Percentiles rank a stretch among this genome's conserved stretches.
Evolutionary conservation across 2,888 invertebrate genomes (phyloP).

Genomic region (Euplagia quadripunctaria): DNA sequence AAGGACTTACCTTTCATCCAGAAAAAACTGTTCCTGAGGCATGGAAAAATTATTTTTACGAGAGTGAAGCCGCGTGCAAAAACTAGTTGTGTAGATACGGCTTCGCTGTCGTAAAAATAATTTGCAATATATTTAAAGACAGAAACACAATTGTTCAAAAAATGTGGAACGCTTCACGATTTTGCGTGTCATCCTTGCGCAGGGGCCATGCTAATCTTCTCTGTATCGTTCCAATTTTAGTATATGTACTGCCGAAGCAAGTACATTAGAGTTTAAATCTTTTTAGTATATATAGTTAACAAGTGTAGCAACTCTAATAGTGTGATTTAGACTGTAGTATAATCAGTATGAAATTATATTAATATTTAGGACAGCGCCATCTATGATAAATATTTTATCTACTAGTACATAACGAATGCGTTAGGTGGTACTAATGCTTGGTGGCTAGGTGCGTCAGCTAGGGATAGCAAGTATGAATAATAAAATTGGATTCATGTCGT

Average conservation of each 20-base stretch:
- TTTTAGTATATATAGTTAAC: constrained; percentile 25
- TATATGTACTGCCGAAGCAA: constrained; percentile 63
- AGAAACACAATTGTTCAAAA: constrained; percentile 40
- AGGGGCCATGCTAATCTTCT: constrained; percentile 63
- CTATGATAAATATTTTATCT: constrained; percentile 21
- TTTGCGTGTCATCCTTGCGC: constrained; percentile 74
- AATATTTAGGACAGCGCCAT: constrained; percentile 33
- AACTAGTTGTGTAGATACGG: too few relatives aligned
- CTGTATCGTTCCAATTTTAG: constrained; percentile 34
- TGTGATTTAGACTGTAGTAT: constrained; percentile 43
- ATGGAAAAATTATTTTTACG: too few relatives aligned
- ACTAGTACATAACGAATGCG: neutral
- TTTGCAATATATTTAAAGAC: too few relatives aligned
- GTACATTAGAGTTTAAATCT: too few relatives aligned
- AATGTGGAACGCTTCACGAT: constrained; percentile 70
- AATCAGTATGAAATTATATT: neutral
- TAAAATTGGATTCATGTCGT: too few relatives aligned
- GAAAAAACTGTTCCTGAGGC: too few relatives aligned
- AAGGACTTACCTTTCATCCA: too few relatives aligned
- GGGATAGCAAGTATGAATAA: too few relatives aligned
- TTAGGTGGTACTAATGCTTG: neutral
- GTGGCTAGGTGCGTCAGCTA: too few relatives aligned
- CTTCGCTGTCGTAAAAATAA: too few relatives aligned
- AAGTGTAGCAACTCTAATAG: constrained; percentile 24
- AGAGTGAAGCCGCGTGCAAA: too few relatives aligned